Base-by-base conservation (phyloP, 1,140 invertebrate genomes). In the Caenorhabditis brenneri region DNA sequence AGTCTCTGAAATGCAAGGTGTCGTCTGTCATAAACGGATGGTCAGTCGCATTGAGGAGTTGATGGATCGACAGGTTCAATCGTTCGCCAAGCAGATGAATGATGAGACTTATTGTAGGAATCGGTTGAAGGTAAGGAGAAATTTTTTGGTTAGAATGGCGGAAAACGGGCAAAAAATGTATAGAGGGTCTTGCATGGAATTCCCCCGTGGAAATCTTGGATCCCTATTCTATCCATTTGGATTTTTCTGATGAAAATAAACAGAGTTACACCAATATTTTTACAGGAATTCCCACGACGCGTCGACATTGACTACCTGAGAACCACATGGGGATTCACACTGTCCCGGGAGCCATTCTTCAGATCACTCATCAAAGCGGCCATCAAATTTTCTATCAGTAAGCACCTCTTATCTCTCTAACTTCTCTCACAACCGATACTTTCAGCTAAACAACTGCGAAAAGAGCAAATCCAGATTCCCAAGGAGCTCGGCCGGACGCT, bases 271-370 rank as follows among this genome's bases (percentile, higher is more conserved):
- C 39, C 39, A 42, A 42, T 42, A 9, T 60, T 79, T 42, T n/a
- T n/a, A n/a, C 65, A 84, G 82, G 84, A 86, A 39, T 48, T 86
- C 16, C 85, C 86, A 2, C 58, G 55, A 24, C 85, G 85, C 2
- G 33, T 89, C 22, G 89, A 87, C 15, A 87, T 86, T 51, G 81
- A 82, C 16, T 58, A 81, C n/a, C 39, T 90, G 3, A 48, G 60
- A 2, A 79, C 85, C 5, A 49, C 46, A 80, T 85, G 49, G 81
- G 88, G 89, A 15, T 86, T 88, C 48, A 79, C 69, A 69, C 42
- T 90, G 4, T 87, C 85, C 16, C 24, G 80, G 29, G 89, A 90
- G 39, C 88, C 89, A 16, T 90, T 90, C 81, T 90, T 90, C 85
- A 74, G 87, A 16, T 84, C 84, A 0, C 82, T 90, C 16, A 69